Percentiles rank a stretch among this genome's conserved stretches.
These are phyloP conservation scores for Drosophila anceps DNA, from an alignment of 2,888 invertebrate species.

Conservation along the genomic window DNA sequence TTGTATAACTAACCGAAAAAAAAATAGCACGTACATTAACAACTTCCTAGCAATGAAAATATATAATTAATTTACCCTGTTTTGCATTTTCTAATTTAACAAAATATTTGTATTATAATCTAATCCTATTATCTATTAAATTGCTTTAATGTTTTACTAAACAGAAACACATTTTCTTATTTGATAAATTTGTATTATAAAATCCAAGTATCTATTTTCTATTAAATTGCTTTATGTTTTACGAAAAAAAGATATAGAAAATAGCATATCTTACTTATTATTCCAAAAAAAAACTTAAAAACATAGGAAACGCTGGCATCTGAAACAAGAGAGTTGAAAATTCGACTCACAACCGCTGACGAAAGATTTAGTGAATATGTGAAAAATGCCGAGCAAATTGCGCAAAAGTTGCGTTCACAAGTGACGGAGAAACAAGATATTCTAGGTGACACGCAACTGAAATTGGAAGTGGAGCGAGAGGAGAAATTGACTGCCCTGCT, in stretches of 20 bases:
- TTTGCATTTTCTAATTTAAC: constrained; percentile 21
- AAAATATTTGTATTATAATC: constrained; percentile 33
- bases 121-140: constrained; percentile 35
- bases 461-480: constrained; percentile 87
- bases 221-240: constrained; percentile 40
- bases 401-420: constrained; percentile 80
- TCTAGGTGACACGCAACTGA: constrained; percentile 68
- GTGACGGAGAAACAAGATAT: constrained; percentile 77
- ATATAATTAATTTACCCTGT: constrained; percentile 15
- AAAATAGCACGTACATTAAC: constrained; percentile 27
- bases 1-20: constrained; percentile 43
- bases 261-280: constrained; percentile 39
- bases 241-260: constrained; percentile 4
- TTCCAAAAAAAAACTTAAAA: constrained; percentile 43
- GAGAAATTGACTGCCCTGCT: constrained; percentile 91
- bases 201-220: constrained; percentile 12
- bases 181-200: constrained; percentile 31
- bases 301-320: constrained; percentile 80
- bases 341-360: constrained; percentile 80
- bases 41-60: constrained; percentile 16
- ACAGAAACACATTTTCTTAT: constrained; percentile 12
- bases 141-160: constrained; percentile 9
- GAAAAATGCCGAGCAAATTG: constrained; percentile 82
- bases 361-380: constrained; percentile 84
- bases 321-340: constrained; percentile 82